These are phyloP conservation scores for Strigamia maritima DNA, from an alignment of 2,888 invertebrate genomes.

Conservation along the genomic window DNA sequence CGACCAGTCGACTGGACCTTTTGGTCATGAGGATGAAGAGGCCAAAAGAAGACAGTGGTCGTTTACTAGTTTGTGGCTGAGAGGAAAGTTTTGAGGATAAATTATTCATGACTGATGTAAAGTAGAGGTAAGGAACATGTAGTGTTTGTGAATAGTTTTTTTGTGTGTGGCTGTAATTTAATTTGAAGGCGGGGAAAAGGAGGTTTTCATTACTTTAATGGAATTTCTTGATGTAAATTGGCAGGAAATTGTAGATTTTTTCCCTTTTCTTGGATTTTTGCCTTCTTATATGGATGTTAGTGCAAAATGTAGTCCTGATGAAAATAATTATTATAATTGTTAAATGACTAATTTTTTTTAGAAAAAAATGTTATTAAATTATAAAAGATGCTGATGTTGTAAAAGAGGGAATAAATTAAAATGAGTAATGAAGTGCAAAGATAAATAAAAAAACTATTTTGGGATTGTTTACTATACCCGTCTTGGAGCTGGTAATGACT, in stretches of 20 bases:
- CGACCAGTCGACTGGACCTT: conserved; percentile 26
- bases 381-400: too few relatives aligned
- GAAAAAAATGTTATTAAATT: too few relatives aligned
- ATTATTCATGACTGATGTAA: conserved; percentile 25
- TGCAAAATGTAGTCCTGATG: too few relatives aligned
- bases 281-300: background rate
- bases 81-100: conserved; percentile 18
- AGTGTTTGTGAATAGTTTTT: conserved; percentile 9
- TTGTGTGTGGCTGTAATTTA: background rate
- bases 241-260: background rate
- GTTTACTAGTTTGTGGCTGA: conserved; percentile 27
- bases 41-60: conserved; percentile 18
- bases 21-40: conserved; percentile 2
- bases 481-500: too few relatives aligned
- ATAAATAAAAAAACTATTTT: too few relatives aligned
- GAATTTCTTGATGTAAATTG: conserved; percentile 18
- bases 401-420: too few relatives aligned
- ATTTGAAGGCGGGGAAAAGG: conserved; percentile 1
- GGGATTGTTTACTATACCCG: too few relatives aligned
- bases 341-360: too few relatives aligned
- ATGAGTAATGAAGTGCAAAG: too few relatives aligned
- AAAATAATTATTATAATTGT: too few relatives aligned
- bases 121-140: background rate
- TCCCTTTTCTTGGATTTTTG: background rate
- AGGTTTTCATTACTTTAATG: conserved; percentile 25